A percentile compares a stretch with the other conserved stretches of the same genome.
phyloP scores from a whole-genome alignment of 1,140 invertebrate species.

The Paraescarpia echinospica region DNA sequence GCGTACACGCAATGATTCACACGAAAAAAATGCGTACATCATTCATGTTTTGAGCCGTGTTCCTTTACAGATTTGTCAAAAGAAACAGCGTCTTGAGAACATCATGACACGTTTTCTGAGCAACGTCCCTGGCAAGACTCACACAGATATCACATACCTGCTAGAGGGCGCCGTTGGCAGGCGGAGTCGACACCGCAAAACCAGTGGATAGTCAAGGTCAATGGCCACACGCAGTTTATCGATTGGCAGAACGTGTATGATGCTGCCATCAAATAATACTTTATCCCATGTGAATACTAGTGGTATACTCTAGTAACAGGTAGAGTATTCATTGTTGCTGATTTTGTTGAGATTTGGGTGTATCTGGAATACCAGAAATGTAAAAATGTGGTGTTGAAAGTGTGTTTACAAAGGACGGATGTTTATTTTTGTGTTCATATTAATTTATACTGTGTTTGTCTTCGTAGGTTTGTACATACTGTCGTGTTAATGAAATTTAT shows the following conservation, averaged over 20 bases:
- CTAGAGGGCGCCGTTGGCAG: not conserved
- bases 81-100: not conserved
- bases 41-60: not conserved
- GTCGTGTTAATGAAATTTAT: not conserved
- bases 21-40: not conserved
- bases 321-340: not conserved
- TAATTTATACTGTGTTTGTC: not conserved
- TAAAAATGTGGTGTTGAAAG: not conserved
- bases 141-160: not conserved
- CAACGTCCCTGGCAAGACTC: not conserved
- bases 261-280: not conserved
- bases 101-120: not conserved
- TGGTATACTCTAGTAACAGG: not conserved
- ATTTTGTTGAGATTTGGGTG: not conserved
- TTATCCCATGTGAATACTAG: not conserved
- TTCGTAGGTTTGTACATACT: not conserved
- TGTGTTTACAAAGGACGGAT: not conserved
- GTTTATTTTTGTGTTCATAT: slow-evolving; percentile 2
- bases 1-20: too few relatives aligned
- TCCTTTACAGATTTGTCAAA: not conserved
- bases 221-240: not conserved
- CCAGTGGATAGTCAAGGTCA: not conserved
- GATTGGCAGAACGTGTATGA: not conserved
- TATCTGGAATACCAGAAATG: not conserved
- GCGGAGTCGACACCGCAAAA: not conserved